Base-by-base conservation (phyloP, 2,888 invertebrate species). In the Thumatha senex region DNA sequence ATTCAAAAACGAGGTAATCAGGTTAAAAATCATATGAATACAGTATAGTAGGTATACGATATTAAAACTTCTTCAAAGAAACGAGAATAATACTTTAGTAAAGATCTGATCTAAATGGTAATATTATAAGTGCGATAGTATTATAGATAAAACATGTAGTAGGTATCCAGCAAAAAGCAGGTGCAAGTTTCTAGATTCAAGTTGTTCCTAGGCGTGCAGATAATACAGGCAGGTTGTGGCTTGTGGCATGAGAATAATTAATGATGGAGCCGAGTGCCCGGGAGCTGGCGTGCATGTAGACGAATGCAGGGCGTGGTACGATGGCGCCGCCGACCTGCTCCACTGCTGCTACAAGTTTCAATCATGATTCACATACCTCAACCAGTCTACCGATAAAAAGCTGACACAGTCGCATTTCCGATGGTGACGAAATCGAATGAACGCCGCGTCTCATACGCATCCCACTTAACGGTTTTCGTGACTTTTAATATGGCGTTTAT, bases 391-490 rank as follows among this genome's bases (percentile, higher is more conserved):
- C 72, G 73, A 76, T 76, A 80, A 83, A 81, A 83, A 80, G 72
- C 72, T 71, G 74, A 73, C 75, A 76, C 72, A 70, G 66, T 76
- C 80, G 78, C 76, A 76, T 79, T 79, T 84, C 82, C 80, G 78
- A 82, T 76, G 74, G 78, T 80, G 86, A 87, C 82, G 81, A 85
- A 83, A 86, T 72, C 63, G 59, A 66, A 59, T 74, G 68, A 67
- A 72, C 70, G 72, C 75, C 69, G 70, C 69, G 74, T 76, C 76
- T 74, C 72, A 77, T 72, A 80, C 80, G 74, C 82, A 82, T 84
- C 84, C 75, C 81, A 83, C 80, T 81, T 85, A 86, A 87, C 85
- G 84, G 84, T 84, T 78, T 78, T 80, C 79, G 76, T 76, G 78
- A 74, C 74, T 81, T 79, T 85, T 82, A 86, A 86, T 84, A 79